Evolutionary conservation across 2,797 vertebrate species (phyloP), one percentile per base, ranked within the genome.

Genomic region (Enteromius paludinosus): DNA sequence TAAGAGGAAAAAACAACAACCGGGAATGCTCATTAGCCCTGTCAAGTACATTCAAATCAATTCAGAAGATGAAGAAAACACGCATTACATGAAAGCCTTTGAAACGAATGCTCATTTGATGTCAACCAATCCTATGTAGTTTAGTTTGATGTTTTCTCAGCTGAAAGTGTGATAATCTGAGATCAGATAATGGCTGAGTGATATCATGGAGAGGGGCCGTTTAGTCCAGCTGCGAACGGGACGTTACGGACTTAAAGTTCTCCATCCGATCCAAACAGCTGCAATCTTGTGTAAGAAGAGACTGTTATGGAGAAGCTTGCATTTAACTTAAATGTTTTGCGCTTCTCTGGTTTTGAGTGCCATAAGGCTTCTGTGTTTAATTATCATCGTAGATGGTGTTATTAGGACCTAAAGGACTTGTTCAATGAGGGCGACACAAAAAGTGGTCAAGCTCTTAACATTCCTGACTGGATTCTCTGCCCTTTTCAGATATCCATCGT

Each of bases 151-250:
- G 69, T 75, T 81, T 83, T 78, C 64, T 78, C 81, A 38, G 30
- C 52, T 59, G 69, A 41, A 78, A 20, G 4, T 5, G 20, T 28
- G 71, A 65, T 65, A 82, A 87, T 73, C 59, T 77, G 9, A 83
- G 84, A 83, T 1, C 61, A 41, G 84, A 71, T 78, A 56, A 83
- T 86, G 86, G 86, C 49, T 33, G 85, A 87, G 86, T 87, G 80
- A 87, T 85, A 66, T 89, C 82, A 88, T 87, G 14, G 83, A 30
- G 10, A 56, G 4, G 41, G 59, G 68, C 83, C 90, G 25, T 89
- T 86, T 35, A 6, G 83, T 91, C 89, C 91, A 93, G 92, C 92
- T 93, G 93, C 84, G 88, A 86, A 84, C 83, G 88, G 88, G 90
- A 85, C 87, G 88, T 91, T 25, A 25, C 81, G 87, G 88, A 85